Base-by-base conservation (phyloP, 53 echinoderm and acorn worm species). In the Arbacia lixula region DNA sequence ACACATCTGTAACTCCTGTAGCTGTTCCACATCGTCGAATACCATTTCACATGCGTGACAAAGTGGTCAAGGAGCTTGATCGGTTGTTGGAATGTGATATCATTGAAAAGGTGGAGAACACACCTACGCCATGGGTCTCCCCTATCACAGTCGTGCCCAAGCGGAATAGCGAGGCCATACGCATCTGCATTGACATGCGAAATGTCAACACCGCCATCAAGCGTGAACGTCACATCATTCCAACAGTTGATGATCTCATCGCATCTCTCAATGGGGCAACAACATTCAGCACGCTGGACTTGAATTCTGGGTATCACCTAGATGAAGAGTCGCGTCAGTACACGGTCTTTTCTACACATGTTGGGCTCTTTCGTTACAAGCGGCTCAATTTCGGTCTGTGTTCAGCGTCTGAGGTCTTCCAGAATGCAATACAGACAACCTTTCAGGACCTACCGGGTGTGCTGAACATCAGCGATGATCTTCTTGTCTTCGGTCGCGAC, bases 191-290 rank as follows among this genome's bases (percentile, higher is more conserved):
- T 46, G 73, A 85, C 43, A 85, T 85, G 86, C 73, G 73, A 36
- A 39, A 56, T 42, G 55, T 72, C 61, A 85, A 85, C 63, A 49
- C 66, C 14, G 90, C 90, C 63, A 82, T 79, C 69, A 79, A 79
- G 65, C 71, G 86, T 12, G 90, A 90, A 82, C 80, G 86, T 19
- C 90, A 90, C 54, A 71, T 83, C 60, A 86, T 77, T n/a, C 83
- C 86, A 60, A 86, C 90, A 4, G 78, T 90, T 12, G 86, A 90
- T 38, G 85, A 89, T 61, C 51, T 90, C 29, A 82, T 90, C 24
- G 53, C 68, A 57, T 75, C 69, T 6, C 60, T 86, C 21, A 86
- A 86, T 60, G 85, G 90, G 19, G 85, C 80, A 34, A n/a, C n/a
- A n/a, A n/a, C n/a, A n/a, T n/a, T n/a, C n/a, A n/a, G n/a, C n/a